phyloP scores from a whole-genome alignment of 2,113 vertebrate species.

The Bolborhynchus lineola region DNA sequence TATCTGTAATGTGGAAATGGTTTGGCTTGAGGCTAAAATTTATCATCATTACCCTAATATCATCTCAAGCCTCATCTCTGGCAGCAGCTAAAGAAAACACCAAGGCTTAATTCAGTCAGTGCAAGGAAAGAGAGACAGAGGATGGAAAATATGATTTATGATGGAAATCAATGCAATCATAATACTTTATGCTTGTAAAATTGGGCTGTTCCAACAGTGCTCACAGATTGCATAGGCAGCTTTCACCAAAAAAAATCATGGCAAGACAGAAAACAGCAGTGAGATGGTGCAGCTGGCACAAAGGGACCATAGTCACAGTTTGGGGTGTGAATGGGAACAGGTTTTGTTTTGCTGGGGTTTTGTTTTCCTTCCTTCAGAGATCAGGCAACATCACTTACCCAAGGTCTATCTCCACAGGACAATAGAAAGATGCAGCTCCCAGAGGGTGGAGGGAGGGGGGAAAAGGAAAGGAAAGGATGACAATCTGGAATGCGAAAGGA shows the following conservation, averaged over 20 bases:
- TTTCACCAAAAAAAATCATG: conserved; percentile 45
- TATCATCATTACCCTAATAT: conserved; percentile 88
- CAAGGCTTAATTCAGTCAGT: conserved; percentile 79
- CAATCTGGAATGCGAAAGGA: conserved; percentile 2
- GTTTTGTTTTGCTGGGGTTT: neutral
- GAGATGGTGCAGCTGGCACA: neutral
- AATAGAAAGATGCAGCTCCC: neutral
- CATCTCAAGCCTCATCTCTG: conserved; percentile 77
- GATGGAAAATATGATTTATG: conserved; percentile 83
- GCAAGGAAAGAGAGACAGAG: conserved; percentile 73
- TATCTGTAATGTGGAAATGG: conserved; percentile 74
- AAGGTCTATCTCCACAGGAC: neutral
- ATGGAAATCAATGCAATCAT: conserved; percentile 81
- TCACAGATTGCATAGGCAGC: conserved; percentile 47
- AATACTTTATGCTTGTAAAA: conserved; percentile 79
- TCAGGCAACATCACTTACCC: neutral
- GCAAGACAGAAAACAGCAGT: neutral
- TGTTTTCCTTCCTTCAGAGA: neutral
- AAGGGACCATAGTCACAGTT: neutral
- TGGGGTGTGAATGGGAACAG: neutral
- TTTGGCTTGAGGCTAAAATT: conserved; percentile 78
- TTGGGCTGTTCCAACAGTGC: conserved; percentile 63
- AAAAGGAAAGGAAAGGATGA: neutral
- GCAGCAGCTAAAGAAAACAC: conserved; percentile 80
- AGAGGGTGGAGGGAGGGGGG: neutral